Base-by-base conservation (phyloP, 2,113 vertebrate genomes). In the Sialia sialis region DNA sequence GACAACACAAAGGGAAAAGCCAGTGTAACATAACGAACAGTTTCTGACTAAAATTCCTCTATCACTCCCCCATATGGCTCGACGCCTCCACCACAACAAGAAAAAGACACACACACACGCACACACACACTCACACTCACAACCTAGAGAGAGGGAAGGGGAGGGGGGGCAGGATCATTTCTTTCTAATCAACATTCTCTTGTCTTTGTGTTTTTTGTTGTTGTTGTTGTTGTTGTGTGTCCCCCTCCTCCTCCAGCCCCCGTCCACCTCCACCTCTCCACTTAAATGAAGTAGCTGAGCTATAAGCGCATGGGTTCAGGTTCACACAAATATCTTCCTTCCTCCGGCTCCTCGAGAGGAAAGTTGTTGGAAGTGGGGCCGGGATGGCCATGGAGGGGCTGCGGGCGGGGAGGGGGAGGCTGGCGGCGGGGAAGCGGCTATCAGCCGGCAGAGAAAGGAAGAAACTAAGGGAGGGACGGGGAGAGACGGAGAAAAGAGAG, bases 31-130 rank as follows among this genome's bases (percentile, higher is more conserved):
- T 96, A 97, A 96, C 93, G 95, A 96, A 97, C 95, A 97, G 97
- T 97, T 98, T 97, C 97, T 97, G 97, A 96, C 95, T 97, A 97
- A 98, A 98, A 98, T 98, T 98, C 97, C 96, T 97, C 97, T 97
- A 93, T 97, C 97, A 97, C 97, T 98, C 97, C 97, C 97, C 97
- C 98, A 97, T 97, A 98, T 97, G 97, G 97, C 93, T 97, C 97
- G 93, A 97, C 97, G 98, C 98, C 97, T 98, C 95, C 97, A 97
- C 96, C 96, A 97, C 98, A 97, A 96, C 94, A 97, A 96, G 96
- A 96, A 97, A 96, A 93, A 96, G 80, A 97, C 84, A 96, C 93
- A 88, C 69, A 55, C 75, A 16, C 73, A 1, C 86, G 6, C 79
- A 7, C 87, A 10, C 84, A 96, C 93, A 85, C 86, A 34, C 84